phyloP scores from a whole-genome alignment of 2,113 vertebrate genomes.

The Harpagus bidentatus region DNA sequence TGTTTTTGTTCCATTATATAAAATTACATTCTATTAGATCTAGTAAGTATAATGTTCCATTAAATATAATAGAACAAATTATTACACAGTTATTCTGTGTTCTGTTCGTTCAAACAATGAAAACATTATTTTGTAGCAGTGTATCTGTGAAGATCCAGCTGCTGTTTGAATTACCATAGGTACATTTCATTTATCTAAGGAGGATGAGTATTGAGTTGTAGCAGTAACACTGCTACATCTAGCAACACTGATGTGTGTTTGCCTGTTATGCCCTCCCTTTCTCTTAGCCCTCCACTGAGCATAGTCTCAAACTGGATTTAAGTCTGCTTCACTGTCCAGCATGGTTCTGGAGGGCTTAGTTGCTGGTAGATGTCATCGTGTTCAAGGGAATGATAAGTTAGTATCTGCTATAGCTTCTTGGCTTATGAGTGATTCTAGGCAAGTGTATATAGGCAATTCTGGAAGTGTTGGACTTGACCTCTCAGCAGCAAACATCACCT shows the following conservation, averaged over 20 bases:
- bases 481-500: rapidly evolving
- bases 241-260: rapidly evolving
- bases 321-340: background rate
- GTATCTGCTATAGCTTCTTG: background rate
- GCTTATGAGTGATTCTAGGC: rapidly evolving
- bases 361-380: rapidly evolving
- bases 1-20: background rate
- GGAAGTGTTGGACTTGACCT: background rate
- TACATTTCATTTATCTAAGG: background rate
- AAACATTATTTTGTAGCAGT: background rate
- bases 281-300: background rate
- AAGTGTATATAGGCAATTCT: rapidly evolving
- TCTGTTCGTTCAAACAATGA: background rate
- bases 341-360: background rate
- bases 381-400: rapidly evolving
- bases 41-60: background rate
- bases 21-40: background rate
- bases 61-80: background rate
- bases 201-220: background rate
- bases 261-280: background rate
- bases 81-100: background rate
- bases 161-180: rapidly evolving
- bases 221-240: background rate
- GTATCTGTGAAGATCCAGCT: background rate
- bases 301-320: background rate